A percentile compares a stretch with the other conserved stretches of the same genome.
Conservation (phyloP, 2,113 vertebrate species). For the Phylloscopus whistleri region DNA sequence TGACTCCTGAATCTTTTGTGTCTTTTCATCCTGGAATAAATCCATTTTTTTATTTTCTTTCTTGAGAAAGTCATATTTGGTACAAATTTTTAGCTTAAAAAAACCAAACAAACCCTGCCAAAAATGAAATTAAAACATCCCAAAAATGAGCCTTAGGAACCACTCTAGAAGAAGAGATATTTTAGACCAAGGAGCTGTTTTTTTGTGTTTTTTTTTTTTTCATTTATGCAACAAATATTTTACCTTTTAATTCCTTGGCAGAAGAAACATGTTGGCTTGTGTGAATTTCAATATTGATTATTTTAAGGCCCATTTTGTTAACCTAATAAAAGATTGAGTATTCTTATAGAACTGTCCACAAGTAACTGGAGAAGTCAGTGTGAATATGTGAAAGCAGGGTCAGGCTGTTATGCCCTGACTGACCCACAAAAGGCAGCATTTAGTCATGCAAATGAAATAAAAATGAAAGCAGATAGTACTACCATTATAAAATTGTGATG, state of each 20-base stretch:
- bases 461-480: not conserved
- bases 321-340: not conserved
- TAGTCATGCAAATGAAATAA: not conserved
- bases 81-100: not conserved
- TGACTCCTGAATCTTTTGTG: not conserved
- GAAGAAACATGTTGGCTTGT: not conserved
- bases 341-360: not conserved
- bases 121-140: not conserved
- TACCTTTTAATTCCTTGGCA: not conserved
- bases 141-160: accelerated
- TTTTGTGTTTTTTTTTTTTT: no score
- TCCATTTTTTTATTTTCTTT: no score
- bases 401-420: not conserved
- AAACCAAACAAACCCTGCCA: accelerated
- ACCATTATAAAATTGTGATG: not conserved
- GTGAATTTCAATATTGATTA: not conserved
- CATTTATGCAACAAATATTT: not conserved
- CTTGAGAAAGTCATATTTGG: not conserved
- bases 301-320: not conserved
- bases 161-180: not conserved
- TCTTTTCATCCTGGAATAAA: not conserved
- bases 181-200: not conserved
- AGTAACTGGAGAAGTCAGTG: not conserved
- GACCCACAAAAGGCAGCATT: not conserved
- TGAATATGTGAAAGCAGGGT: not conserved